Evolutionary conservation across 2,797 vertebrate genomes (phyloP).

Genomic region (Crypturellus tataupa): DNA sequence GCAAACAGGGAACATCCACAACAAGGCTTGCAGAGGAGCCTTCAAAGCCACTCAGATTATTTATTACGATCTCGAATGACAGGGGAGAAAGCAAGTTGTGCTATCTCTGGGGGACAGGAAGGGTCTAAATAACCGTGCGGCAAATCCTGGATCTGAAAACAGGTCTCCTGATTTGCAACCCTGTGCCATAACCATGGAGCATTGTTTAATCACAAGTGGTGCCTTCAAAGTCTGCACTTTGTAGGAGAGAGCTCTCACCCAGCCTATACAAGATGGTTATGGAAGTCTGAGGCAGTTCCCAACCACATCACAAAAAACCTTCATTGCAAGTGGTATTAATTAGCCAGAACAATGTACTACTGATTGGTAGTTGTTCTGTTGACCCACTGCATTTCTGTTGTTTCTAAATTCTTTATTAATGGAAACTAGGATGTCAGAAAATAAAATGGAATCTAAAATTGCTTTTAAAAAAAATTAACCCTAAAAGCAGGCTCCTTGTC

Average conservation of each 20-base stretch:
- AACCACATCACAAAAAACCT: conserved; percentile 46
- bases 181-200: neutral
- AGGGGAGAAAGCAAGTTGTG: neutral
- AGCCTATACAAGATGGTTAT: neutral
- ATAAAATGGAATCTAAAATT: neutral
- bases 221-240: conserved; percentile 25
- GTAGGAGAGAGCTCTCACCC: neutral
- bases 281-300: conserved; percentile 44
- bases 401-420: conserved; percentile 54
- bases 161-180: neutral
- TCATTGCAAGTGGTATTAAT: conserved; percentile 54
- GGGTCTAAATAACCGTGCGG: neutral
- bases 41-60: neutral
- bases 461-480: neutral
- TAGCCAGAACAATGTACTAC: conserved; percentile 65
- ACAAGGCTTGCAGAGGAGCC: accelerated
- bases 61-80: accelerated
- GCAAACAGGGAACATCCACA: accelerated
- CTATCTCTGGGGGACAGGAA: neutral
- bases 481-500: neutral
- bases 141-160: neutral
- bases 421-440: conserved; percentile 31
- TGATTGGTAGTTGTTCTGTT: conserved; percentile 64
- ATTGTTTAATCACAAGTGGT: neutral
- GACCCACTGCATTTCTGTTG: conserved; percentile 39